phyloP scores from a whole-genome alignment of 2,888 invertebrate species.

The Chironomus riparius region DNA sequence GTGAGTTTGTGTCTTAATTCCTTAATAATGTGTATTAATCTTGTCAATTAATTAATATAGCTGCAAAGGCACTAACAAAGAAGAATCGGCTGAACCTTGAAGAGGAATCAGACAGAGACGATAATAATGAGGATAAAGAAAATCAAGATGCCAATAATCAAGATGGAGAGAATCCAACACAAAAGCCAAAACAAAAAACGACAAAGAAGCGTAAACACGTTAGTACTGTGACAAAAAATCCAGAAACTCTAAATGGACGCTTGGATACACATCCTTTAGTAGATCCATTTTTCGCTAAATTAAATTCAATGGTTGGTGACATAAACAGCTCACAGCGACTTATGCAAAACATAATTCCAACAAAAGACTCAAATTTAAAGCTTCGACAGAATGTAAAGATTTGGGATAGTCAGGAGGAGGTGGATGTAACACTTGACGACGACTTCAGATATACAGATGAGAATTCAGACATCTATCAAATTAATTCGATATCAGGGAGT shows the following conservation, averaged over 20 bases:
- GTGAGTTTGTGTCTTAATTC: constrained; percentile 20
- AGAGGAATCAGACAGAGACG: constrained; percentile 23
- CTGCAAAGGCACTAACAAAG: constrained; percentile 21
- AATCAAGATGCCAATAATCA: constrained; percentile 28
- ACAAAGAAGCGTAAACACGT: constrained; percentile 32
- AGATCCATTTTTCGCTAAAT: constrained; percentile 53
- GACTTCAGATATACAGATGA: neutral
- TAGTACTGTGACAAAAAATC: constrained; percentile 41
- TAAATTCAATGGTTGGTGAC: constrained; percentile 51
- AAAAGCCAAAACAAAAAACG: constrained; percentile 28
- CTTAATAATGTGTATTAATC: neutral
- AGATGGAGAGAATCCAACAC: constrained; percentile 1
- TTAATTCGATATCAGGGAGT: neutral
- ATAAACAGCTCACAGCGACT: constrained; percentile 53
- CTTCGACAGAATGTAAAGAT: constrained; percentile 29
- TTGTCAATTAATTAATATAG: neutral
- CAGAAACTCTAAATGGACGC: constrained; percentile 39
- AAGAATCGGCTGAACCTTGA: constrained; percentile 29
- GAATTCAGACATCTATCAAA: neutral
- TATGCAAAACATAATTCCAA: constrained; percentile 50
- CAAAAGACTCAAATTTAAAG: constrained; percentile 42
- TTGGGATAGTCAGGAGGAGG: neutral
- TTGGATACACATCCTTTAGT: constrained; percentile 41
- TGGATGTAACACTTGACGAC: neutral
- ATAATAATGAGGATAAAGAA: constrained; percentile 31